Percentiles rank a stretch among this genome's conserved stretches.
Evolutionary conservation across 1,140 invertebrate genomes (phyloP).

Genomic region (Drosophila tropicalis): DNA sequence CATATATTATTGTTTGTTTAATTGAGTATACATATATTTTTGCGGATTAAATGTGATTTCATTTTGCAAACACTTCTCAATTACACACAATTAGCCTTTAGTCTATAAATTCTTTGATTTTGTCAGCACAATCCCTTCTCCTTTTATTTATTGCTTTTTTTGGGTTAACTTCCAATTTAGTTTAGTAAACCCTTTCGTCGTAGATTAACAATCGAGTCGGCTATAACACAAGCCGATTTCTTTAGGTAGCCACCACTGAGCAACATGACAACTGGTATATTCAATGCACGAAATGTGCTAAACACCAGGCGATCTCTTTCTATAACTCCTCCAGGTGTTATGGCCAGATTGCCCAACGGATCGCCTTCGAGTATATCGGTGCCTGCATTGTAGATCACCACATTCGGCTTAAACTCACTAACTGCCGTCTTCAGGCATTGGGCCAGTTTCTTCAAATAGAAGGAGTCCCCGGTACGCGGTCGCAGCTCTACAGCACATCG

Average conservation of each 20-base stretch:
- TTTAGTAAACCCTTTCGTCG: conserved; percentile 68
- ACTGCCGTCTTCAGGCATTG: conserved; percentile 88
- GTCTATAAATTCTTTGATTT: neutral
- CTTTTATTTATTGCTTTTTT: neutral
- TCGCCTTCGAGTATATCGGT: conserved; percentile 93
- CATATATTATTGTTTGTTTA: neutral
- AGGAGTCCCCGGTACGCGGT: conserved; percentile 87
- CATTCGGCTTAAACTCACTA: conserved; percentile 89
- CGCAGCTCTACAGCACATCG: conserved; percentile 88
- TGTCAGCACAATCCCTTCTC: neutral
- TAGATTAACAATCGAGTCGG: conserved; percentile 92
- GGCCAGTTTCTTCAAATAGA: conserved; percentile 88
- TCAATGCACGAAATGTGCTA: conserved; percentile 85
- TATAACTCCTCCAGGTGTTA: conserved; percentile 90
- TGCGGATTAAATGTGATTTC: neutral
- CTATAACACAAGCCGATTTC: conserved; percentile 90
- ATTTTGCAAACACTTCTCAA: neutral
- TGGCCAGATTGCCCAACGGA: conserved; percentile 88
- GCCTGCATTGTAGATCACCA: conserved; percentile 94
- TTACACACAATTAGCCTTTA: neutral
- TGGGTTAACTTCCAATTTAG: neutral
- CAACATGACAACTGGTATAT: conserved; percentile 93
- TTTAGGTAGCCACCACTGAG: conserved; percentile 94
- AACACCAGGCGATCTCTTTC: conserved; percentile 93
- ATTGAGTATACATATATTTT: neutral